These are phyloP conservation scores for Cactoblastis cactorum DNA, from an alignment of 2,888 invertebrate genomes.

Conservation along the genomic window DNA sequence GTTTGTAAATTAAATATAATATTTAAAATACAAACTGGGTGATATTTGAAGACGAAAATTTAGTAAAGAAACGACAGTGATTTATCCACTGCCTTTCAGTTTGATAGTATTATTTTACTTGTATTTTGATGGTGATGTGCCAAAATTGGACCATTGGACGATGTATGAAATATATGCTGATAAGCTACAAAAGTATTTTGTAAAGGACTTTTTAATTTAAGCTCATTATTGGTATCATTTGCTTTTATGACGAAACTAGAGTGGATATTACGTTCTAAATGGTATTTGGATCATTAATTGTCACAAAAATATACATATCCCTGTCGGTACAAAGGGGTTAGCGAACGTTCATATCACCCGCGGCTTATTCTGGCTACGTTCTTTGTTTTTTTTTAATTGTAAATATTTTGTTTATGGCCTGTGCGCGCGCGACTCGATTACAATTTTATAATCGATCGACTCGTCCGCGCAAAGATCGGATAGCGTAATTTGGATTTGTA, in stretches of 20 bases:
- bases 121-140: conserved; percentile 59
- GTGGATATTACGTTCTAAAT: conserved; percentile 14
- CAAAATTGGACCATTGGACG: conserved; percentile 69
- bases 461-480: conserved; percentile 4
- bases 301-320: conserved; percentile 58
- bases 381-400: conserved; percentile 47
- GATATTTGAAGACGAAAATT: background rate
- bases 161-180: conserved; percentile 44
- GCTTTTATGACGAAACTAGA: conserved; percentile 20
- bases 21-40: background rate
- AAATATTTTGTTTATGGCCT: conserved; percentile 47
- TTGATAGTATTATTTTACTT: conserved; percentile 59
- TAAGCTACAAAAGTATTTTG: conserved; percentile 35
- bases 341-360: conserved; percentile 56
- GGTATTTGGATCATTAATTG: conserved; percentile 16
- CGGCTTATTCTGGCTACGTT: conserved; percentile 51
- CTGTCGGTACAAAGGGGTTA: conserved; percentile 61
- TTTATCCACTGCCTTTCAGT: conserved; percentile 32
- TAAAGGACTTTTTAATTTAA: conserved; percentile 19
- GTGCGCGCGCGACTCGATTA: background rate
- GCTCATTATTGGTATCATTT: conserved; percentile 1
- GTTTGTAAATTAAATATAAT: background rate
- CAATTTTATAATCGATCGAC: background rate
- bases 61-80: conserved; percentile 17
- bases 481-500: conserved; percentile 32